Conservation (phyloP, 2,113 vertebrate genomes). For the Acrocephalus arundinaceus region DNA sequence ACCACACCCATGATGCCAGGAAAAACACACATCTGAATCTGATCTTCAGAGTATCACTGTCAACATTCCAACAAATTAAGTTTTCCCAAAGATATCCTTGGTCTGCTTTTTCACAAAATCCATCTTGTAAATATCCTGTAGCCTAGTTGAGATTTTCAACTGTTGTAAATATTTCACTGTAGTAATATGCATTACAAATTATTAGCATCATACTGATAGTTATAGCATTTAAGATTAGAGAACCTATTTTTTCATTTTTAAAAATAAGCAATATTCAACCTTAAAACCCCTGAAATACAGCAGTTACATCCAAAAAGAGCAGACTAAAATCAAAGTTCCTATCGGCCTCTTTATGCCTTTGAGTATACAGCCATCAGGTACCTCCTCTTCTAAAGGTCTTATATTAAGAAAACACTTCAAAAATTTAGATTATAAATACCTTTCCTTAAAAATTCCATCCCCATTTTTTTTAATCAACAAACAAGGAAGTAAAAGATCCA, state of each 20-base stretch:
- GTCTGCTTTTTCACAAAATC: not conserved
- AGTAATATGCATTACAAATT: constrained; percentile 9
- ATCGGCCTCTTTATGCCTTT: not conserved
- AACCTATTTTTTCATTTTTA: constrained; percentile 18
- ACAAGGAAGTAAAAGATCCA: not conserved
- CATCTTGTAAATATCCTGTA: not conserved
- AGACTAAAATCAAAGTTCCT: not conserved
- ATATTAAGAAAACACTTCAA: not conserved
- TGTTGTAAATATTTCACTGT: constrained; percentile 48
- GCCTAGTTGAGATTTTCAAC: constrained; percentile 12
- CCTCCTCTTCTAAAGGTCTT: not conserved
- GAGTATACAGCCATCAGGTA: not conserved
- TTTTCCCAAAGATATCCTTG: not conserved
- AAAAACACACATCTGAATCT: not conserved
- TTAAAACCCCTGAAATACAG: constrained; percentile 13
- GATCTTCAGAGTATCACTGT: not conserved
- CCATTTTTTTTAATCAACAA: not conserved
- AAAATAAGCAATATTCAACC: not conserved
- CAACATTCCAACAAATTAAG: not conserved
- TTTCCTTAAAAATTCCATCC: not conserved
- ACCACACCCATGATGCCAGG: not conserved
- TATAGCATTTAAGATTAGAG: constrained; percentile 12
- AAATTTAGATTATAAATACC: not conserved
- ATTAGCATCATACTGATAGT: constrained; percentile 1
- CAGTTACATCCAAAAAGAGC: not conserved